These are phyloP conservation scores for Hyles vespertilio DNA, from an alignment of 1,140 invertebrate species.

Conservation along the genomic window DNA sequence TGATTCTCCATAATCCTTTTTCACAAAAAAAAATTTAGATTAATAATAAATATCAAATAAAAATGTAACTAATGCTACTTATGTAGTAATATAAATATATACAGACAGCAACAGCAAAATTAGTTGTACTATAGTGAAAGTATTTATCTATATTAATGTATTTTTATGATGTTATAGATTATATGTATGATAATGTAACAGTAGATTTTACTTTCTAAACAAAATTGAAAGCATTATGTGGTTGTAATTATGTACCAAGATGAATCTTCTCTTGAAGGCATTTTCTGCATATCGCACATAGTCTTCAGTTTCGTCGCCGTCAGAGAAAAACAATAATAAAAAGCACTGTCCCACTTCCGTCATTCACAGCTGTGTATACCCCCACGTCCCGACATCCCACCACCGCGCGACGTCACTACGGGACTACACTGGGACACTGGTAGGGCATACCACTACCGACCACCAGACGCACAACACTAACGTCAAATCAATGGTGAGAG, in stretches of 20 bases:
- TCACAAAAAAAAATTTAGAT: too few species aligned
- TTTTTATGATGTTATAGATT: too few species aligned
- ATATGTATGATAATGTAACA: too few species aligned
- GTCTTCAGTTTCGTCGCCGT: constrained; percentile 34
- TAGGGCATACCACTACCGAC: constrained; percentile 66
- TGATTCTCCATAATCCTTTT: too few species aligned
- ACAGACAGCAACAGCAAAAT: neutral
- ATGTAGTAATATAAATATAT: too few species aligned
- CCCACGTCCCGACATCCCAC: constrained; percentile 58
- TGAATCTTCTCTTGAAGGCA: constrained; percentile 64
- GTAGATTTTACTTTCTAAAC: too few species aligned
- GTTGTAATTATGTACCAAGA: constrained; percentile 46
- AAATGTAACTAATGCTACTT: too few species aligned
- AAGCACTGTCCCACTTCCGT: constrained; percentile 58
- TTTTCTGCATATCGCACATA: constrained; percentile 72
- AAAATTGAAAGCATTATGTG: too few species aligned
- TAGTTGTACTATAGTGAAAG: constrained; percentile 13
- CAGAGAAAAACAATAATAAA: constrained; percentile 51
- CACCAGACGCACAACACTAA: constrained; percentile 63
- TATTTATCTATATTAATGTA: constrained; percentile 21
- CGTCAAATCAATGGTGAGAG: constrained; percentile 58
- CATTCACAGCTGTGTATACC: constrained; percentile 46
- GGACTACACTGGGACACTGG: constrained; percentile 61
- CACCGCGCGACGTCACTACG: constrained; percentile 46
- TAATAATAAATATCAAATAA: too few species aligned